Base-by-base conservation (phyloP, 2,797 vertebrate species). In the Aulostomus chinensis region DNA sequence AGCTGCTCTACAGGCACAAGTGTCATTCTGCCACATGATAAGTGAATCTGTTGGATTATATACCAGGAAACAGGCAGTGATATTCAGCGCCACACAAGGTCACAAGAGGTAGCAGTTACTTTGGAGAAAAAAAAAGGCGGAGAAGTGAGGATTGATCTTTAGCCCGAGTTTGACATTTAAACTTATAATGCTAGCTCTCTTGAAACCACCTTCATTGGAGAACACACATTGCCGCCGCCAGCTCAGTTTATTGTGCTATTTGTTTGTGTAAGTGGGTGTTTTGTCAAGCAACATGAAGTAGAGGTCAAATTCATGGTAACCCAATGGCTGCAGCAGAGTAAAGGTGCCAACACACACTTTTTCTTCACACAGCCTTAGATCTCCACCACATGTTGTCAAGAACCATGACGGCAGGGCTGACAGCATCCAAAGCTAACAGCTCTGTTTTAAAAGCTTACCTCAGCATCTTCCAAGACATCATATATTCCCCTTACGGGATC, bases 401-500 rank as follows among this genome's bases (percentile, higher is more conserved):
- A 29, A 40, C 28, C 12, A 4, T 50, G 54, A 64, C 60, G 68
- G 60, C 51, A 33, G 34, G 43, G 54, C 38, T 52, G 61, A 62
- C 67, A 53, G 32, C 52, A 33, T 41, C 66, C 52, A 43, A 64
- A 42, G 53, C 52, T 7, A 41, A 64, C 50, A 13, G 55, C 49
- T 62, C 29, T 0, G n/a, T 58, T 62, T 57, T 42, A 69, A 79
- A 71, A 55, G 62, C 66, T 59, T 51, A 46, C 40, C 48, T 72
- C 43, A 68, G 24, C 15, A 1, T 47, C 58, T 61, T 67, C 58
- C 50, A 32, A 58, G 59, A 37, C 37, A 32, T 58, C 2, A 11
- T 32, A 45, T 31, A 66, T 57, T 59, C 52, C 57, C n/a, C 68
- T 48, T 16, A 35, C 0, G 52, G 73, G 46, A 73, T 64, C 69